Evolutionary conservation across 2,797 vertebrate genomes (phyloP).

Genomic region (Gambelia wislizenii): DNA sequence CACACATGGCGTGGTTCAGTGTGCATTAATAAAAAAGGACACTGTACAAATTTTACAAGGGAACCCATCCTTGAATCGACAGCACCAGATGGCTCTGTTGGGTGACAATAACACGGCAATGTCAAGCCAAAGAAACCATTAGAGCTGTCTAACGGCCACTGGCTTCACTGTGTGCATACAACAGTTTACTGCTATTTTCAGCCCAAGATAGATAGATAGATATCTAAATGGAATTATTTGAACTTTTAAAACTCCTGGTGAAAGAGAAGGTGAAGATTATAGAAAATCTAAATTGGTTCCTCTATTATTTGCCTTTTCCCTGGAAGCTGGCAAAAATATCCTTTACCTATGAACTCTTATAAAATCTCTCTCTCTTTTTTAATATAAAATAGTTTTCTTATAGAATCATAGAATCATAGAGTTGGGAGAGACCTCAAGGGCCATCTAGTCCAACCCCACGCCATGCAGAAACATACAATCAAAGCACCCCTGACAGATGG

Average conservation of each 20-base stretch:
- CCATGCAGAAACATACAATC: too few species aligned
- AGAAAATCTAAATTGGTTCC: background rate
- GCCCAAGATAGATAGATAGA: slow-evolving; percentile 8
- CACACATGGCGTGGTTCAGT: slow-evolving; percentile 19
- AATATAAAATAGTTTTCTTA: too few species aligned
- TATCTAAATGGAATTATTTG: background rate
- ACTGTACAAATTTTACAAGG: slow-evolving; percentile 58
- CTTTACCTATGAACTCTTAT: background rate
- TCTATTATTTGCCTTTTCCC: background rate
- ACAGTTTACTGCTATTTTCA: background rate
- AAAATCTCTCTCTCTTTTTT: too few species aligned
- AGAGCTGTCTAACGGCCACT: background rate
- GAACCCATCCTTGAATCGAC: slow-evolving; percentile 70
- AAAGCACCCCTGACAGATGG: too few species aligned
- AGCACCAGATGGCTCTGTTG: slow-evolving; percentile 72
- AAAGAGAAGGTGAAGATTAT: background rate
- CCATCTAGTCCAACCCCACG: too few species aligned
- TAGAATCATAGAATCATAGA: too few species aligned
- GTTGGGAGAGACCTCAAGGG: too few species aligned
- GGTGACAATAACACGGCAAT: slow-evolving; percentile 55
- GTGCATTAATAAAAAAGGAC: slow-evolving; percentile 56
- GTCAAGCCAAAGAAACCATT: slow-evolving; percentile 41
- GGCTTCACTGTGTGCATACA: background rate
- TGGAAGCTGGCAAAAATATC: background rate
- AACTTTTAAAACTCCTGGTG: background rate